Percentiles rank a stretch among this genome's conserved stretches.
phyloP scores from a whole-genome alignment of 2,888 invertebrate species.

The Malthinus flaveolus region DNA sequence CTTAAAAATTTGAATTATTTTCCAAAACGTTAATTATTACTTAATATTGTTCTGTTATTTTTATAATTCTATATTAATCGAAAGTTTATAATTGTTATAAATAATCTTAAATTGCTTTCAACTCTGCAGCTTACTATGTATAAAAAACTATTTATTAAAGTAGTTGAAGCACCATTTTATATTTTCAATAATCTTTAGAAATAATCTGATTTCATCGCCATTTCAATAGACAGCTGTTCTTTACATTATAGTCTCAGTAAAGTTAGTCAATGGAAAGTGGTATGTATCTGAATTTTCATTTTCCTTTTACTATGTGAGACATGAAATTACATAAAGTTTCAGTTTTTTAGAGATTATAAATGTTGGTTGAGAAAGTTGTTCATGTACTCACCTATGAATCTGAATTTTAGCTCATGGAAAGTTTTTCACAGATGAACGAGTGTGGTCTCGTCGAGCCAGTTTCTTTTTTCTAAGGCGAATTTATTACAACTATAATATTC shows the following conservation, averaged over 20 bases:
- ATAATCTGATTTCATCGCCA: no score
- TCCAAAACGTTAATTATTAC: neutral
- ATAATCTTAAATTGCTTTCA: neutral
- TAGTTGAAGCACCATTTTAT: neutral
- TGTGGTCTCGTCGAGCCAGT: no score
- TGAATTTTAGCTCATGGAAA: no score
- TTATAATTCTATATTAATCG: neutral
- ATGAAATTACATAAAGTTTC: no score
- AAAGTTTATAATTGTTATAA: slow-evolving; percentile 5
- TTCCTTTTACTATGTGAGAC: no score
- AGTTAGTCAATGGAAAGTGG: neutral
- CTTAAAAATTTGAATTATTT: neutral
- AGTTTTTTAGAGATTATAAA: no score
- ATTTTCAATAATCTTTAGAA: neutral
- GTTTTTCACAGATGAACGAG: no score
- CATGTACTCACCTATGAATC: no score
- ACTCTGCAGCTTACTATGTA: neutral
- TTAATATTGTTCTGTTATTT: neutral
- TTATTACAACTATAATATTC: no score
- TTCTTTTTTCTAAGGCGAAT: no score
- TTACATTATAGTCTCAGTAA: neutral
- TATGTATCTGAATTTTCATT: no score
- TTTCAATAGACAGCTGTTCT: neutral
- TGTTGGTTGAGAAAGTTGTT: no score
- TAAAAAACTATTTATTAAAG: slow-evolving; percentile 3